Evolutionary conservation across 2,113 vertebrate species (phyloP).

Genomic region (Dipodomys merriami): DNA sequence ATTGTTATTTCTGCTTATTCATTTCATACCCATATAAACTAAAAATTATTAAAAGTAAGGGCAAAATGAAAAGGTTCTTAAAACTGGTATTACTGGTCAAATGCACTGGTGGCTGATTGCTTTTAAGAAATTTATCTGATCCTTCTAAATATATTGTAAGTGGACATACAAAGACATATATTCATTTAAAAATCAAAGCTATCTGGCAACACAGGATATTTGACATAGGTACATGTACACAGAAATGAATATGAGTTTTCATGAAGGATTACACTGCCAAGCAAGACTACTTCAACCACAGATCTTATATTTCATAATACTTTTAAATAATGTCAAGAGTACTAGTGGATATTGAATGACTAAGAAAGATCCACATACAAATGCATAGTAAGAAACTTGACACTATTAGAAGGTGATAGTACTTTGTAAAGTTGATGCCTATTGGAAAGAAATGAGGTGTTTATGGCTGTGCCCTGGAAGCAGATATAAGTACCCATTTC

Average conservation of each 20-base stretch:
- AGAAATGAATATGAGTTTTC: background rate
- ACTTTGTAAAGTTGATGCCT: too few species aligned
- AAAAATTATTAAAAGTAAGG: background rate
- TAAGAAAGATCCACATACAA: background rate
- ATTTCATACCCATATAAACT: background rate
- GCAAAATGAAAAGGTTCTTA: background rate
- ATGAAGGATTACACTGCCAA: background rate
- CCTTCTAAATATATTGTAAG: background rate
- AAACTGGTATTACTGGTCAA: background rate
- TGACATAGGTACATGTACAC: background rate
- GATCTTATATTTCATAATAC: background rate
- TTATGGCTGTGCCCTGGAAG: background rate
- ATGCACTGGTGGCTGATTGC: background rate
- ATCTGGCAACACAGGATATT: background rate
- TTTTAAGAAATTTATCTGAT: background rate
- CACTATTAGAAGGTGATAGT: background rate
- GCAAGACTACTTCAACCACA: background rate
- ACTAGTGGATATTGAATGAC: background rate
- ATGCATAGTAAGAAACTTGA: background rate
- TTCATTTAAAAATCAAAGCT: background rate
- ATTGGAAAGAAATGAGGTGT: background rate
- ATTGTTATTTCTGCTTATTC: background rate
- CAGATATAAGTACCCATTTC: background rate
- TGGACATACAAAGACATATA: background rate
- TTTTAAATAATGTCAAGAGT: background rate